Conservation (phyloP, 2,797 vertebrate genomes). For the Enteromius radiatus region DNA sequence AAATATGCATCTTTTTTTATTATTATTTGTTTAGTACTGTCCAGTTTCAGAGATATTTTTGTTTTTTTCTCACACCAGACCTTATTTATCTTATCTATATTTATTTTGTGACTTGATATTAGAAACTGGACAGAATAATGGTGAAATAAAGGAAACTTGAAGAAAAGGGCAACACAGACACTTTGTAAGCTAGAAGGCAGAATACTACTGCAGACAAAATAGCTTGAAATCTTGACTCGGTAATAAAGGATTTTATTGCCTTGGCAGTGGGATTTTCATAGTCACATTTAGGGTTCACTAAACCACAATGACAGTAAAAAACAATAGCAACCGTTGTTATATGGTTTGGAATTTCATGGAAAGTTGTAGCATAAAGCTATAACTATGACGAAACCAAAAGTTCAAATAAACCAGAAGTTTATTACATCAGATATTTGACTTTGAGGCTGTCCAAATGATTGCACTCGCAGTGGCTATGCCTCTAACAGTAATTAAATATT, state of each 20-base stretch:
- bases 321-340: not conserved
- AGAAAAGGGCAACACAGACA: not conserved
- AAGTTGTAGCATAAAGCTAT: slow-evolving; percentile 11
- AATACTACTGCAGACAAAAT: not conserved
- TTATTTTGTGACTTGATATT: slow-evolving; percentile 6
- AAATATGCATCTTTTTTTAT: not conserved
- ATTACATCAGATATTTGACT: slow-evolving; percentile 15
- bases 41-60: not conserved
- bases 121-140: not conserved
- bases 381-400: slow-evolving; percentile 3
- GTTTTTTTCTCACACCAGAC: not conserved
- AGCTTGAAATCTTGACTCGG: not conserved
- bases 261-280: slow-evolving; percentile 12
- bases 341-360: slow-evolving; percentile 2
- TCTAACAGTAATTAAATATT: slow-evolving; percentile 31
- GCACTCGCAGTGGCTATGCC: not conserved
- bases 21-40: not conserved
- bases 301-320: not conserved
- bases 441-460: slow-evolving; percentile 15
- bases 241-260: not conserved
- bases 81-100: slow-evolving; percentile 8
- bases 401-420: slow-evolving; percentile 14
- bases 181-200: not conserved
- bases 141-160: not conserved
- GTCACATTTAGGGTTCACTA: slow-evolving; percentile 16